Base-by-base conservation (phyloP, 2,888 invertebrate species). In the Caenorhabditis sulstoni region DNA sequence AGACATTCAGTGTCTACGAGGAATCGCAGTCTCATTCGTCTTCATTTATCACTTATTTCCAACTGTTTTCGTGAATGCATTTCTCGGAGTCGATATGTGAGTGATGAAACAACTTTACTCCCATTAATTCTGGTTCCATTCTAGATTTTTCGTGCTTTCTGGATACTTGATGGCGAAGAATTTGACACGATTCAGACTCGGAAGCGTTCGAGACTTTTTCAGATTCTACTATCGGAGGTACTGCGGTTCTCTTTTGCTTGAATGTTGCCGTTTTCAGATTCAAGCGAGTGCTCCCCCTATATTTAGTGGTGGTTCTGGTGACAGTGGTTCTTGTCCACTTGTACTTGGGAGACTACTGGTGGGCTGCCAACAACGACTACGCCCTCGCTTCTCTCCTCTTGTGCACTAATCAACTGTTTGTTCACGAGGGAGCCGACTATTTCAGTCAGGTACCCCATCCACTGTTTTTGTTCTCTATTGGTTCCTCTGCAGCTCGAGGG, bases 111-210 rank as follows among this genome's bases (percentile, higher is more conserved):
- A 20, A 12, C n/a, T 29, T 3, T 5, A 11, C 1, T 11, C 14
- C n/a, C n/a, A 23, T 7, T 9, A 8, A 23, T 37, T 35, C 3
- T 14, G n/a, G 14, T 41, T 29, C 29, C 1, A 1, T 1, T 59
- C 16, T 52, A 78, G 78, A 61, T 78, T 78, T 41, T 78, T 78
- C 50, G 78, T 78, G 1, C 52, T 78, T 18, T 78, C 78, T 18
- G 78, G 78, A 1, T 78, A 66, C 47, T 39, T 78, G 18, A 78
- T 78, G 78, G 70, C 71, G 5, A 44, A 41, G 29, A 67, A 50
- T 16, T 45, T 78, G 18, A 50, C 66, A 14, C 18, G 22, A 4
- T 12, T n/a, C 0, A 44, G 23, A 12, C 12, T 71, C 0, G 35
- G 2, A 29, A 57, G 8, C 9, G 22, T 55, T 5, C 23, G 8